Conservation (phyloP, 1,140 invertebrate species). For the Eumeta japonica region DNA sequence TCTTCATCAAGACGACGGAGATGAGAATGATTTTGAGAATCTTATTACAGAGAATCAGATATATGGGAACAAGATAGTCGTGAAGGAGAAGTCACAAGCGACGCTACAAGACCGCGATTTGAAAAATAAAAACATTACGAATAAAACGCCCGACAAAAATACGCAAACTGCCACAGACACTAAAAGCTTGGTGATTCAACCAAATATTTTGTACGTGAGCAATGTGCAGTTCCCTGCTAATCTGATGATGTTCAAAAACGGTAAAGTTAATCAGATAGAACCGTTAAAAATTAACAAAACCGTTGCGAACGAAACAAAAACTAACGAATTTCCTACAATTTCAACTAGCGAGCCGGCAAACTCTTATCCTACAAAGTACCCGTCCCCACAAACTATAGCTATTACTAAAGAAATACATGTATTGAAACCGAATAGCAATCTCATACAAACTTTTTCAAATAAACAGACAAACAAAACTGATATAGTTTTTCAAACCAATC, state of each 20-base stretch:
- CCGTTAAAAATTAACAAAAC: constrained; percentile 18
- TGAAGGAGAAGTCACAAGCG: constrained; percentile 53
- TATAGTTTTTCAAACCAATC: constrained; percentile 28
- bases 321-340: too few relatives aligned
- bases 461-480: constrained; percentile 32
- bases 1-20: constrained; percentile 46
- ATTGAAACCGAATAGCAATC: constrained; percentile 30
- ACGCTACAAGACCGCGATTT: constrained; percentile 44
- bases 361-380: too few relatives aligned
- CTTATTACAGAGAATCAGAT: constrained; percentile 58
- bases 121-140: constrained; percentile 25
- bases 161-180: constrained; percentile 16
- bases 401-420: constrained; percentile 31
- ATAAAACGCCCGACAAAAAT: constrained; percentile 16
- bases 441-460: constrained; percentile 29
- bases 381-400: constrained; percentile 14
- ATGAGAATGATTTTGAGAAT: constrained; percentile 56
- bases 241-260: constrained; percentile 46
- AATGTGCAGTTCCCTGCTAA: constrained; percentile 48
- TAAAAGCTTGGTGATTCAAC: constrained; percentile 37
- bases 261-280: constrained; percentile 24
- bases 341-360: too few relatives aligned
- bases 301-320: constrained; percentile 24
- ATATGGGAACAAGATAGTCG: constrained; percentile 57
- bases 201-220: constrained; percentile 48